A percentile compares a stretch with the other conserved stretches of the same genome.
Evolutionary conservation across 1,140 invertebrate species (phyloP).

Genomic region (Drosophila subpulchrella): DNA sequence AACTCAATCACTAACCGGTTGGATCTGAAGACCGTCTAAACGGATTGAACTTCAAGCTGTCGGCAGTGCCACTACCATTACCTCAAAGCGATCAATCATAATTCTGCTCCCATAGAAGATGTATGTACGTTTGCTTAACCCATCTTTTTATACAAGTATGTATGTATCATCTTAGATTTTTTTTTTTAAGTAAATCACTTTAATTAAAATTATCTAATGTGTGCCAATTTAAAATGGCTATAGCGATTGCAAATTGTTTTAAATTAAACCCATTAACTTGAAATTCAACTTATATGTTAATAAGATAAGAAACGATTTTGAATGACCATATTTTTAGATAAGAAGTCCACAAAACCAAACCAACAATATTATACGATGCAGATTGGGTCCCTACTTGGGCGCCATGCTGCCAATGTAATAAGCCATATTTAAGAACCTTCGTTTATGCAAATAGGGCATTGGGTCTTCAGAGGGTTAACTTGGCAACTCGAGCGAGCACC

Average conservation of each 20-base stretch:
- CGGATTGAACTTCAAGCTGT: slow-evolving; percentile 24
- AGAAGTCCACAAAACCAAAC: no score
- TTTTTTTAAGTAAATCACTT: no score
- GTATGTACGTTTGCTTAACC: slow-evolving; percentile 5
- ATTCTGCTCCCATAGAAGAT: slow-evolving; percentile 12
- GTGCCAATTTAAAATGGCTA: no score
- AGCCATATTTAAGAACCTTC: not conserved
- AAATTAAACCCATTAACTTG: no score
- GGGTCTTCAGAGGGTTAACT: not conserved
- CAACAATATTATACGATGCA: not conserved
- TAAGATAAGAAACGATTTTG: no score
- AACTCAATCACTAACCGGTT: slow-evolving; percentile 32
- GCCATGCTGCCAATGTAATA: not conserved
- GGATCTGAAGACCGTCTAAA: slow-evolving; percentile 12
- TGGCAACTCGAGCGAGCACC: not conserved
- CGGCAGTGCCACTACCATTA: slow-evolving; percentile 9
- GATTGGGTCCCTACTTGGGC: not conserved
- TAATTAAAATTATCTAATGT: no score
- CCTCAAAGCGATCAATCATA: slow-evolving; percentile 32
- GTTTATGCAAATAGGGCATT: not conserved
- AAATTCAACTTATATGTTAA: no score
- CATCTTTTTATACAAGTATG: not conserved
- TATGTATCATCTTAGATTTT: no score
- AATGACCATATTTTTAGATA: no score
- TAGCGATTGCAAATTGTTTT: no score